Base-by-base conservation (phyloP, 2,888 invertebrate species). In the Sesamia inferens region DNA sequence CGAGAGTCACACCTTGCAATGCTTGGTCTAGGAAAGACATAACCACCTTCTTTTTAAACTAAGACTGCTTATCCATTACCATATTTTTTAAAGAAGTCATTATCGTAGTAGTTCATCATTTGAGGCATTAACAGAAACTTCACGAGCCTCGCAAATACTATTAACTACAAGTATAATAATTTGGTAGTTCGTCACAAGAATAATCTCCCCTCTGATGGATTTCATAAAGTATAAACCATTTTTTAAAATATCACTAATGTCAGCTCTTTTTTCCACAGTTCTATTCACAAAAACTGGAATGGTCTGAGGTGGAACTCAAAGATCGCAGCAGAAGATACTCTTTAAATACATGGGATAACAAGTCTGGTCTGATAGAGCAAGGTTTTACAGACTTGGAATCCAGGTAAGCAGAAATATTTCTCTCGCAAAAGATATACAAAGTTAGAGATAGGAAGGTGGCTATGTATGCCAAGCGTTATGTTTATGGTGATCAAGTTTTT, bases 331-430 rank as follows among this genome's bases (percentile, higher is more conserved):
- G 82, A 0, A 91, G 90, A 14, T 98, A 96, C 87, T 96, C 97
- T 16, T 96, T 98, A 59, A 94, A 97, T 68, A 90, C 90, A 10
- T 97, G 97, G 96, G 98, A 98, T 88, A 97, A 97, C 0, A 96
- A 96, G 3, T 96, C 97, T 0, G 98, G 98, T 0, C 93, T 98
- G 0, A 88, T 93, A 0, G 97, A 97, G 71, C 98, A 98, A 97
- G 97, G 97, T 0, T 98, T 96, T 87, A 92, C 90, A 0, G 90
- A 93, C 19, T 89, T 91, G 42, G 94, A 96, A 42, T 91, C 92
- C 0, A 96, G 96, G 96, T 96, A 83, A 82, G 82, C 57, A 57
- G n/a, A 8, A 54, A 13, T 51, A 39, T 11, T 14, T 10, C 13
- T 6, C n/a, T 57, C 14, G 0, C n/a, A 65, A 13, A 47, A 31